Conservation (phyloP, 2,888 invertebrate species). For the Sphaeridia pumilis region DNA sequence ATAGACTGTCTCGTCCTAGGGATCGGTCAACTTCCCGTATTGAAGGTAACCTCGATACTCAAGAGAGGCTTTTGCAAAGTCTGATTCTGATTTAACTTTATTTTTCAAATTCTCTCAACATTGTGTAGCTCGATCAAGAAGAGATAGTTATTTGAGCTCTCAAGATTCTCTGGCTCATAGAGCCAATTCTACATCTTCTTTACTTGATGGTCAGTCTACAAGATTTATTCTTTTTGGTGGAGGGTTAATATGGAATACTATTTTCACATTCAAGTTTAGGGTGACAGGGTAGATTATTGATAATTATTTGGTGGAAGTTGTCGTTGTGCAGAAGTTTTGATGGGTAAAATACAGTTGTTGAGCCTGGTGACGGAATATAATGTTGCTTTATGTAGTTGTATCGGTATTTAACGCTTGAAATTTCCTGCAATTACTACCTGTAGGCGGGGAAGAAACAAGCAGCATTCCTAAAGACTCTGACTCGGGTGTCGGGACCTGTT, state of each 20-base stretch:
- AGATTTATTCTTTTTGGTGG: slow-evolving; percentile 10
- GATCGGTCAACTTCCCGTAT: slow-evolving; percentile 34
- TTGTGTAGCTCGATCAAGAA: slow-evolving; percentile 49
- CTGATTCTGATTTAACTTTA: background rate
- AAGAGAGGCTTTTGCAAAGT: background rate
- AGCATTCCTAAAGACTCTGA: slow-evolving; percentile 29
- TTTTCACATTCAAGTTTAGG: too few relatives aligned
- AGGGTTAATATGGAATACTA: too few relatives aligned
- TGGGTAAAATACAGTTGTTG: too few relatives aligned
- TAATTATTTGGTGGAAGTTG: too few relatives aligned
- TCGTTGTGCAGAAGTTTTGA: too few relatives aligned
- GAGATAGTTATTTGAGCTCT: slow-evolving; percentile 83
- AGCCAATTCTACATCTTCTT: slow-evolving; percentile 35
- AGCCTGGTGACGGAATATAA: too few relatives aligned
- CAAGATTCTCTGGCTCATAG: slow-evolving; percentile 60
- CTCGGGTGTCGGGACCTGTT: slow-evolving; percentile 34
- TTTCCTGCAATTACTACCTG: too few relatives aligned
- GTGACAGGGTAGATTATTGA: too few relatives aligned
- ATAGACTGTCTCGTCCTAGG: slow-evolving; percentile 32
- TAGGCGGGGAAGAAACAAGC: slow-evolving; percentile 13
- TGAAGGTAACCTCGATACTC: slow-evolving; percentile 29
- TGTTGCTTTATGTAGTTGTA: too few relatives aligned
- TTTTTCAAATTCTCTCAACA: too few relatives aligned
- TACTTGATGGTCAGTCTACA: slow-evolving; percentile 34
- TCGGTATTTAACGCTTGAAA: too few relatives aligned